Percentiles rank a stretch among this genome's conserved stretches.
These are phyloP conservation scores for Cheilosia impressa DNA, from an alignment of 2,888 invertebrate genomes.

Conservation along the genomic window DNA sequence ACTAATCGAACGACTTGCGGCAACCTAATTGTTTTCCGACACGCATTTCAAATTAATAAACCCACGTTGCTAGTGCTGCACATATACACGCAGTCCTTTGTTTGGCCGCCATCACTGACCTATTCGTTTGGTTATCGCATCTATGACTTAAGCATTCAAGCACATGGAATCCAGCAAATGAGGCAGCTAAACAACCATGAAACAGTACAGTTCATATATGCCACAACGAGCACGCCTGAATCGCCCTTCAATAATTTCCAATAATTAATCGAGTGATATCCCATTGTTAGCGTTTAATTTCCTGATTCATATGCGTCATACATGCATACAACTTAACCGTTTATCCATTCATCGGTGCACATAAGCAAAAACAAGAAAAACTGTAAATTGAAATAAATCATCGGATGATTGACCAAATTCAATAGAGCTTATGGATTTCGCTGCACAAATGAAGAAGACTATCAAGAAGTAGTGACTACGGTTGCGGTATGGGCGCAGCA, in stretches of 20 bases:
- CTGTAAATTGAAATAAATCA: slow-evolving; percentile 24
- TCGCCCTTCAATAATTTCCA: slow-evolving; percentile 77
- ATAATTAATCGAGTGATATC: slow-evolving; percentile 77
- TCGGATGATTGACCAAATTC: slow-evolving; percentile 62
- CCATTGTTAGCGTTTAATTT: slow-evolving; percentile 76
- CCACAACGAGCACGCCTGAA: slow-evolving; percentile 67
- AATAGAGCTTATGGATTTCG: slow-evolving; percentile 34
- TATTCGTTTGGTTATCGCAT: slow-evolving; percentile 56
- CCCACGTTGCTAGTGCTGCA: slow-evolving; percentile 50
- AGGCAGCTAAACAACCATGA: slow-evolving; percentile 43
- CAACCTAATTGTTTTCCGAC: slow-evolving; percentile 76
- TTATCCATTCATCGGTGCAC: slow-evolving; percentile 61
- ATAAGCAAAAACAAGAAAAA: slow-evolving; percentile 30
- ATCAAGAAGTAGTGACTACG: background rate
- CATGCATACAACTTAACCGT: slow-evolving; percentile 47
- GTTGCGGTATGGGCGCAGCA: background rate
- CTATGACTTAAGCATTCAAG: slow-evolving; percentile 43
- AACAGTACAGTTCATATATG: slow-evolving; percentile 34
- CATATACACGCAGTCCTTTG: slow-evolving; percentile 10
- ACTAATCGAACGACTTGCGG: slow-evolving; percentile 75
- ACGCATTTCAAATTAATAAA: slow-evolving; percentile 77
- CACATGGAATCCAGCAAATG: slow-evolving; percentile 49
- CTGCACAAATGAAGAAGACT: slow-evolving; percentile 8
- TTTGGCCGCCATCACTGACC: slow-evolving; percentile 59
- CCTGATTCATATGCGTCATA: slow-evolving; percentile 72